Evolutionary conservation across 2,888 invertebrate species (phyloP).

Genomic region (Tenthredo mesomela): DNA sequence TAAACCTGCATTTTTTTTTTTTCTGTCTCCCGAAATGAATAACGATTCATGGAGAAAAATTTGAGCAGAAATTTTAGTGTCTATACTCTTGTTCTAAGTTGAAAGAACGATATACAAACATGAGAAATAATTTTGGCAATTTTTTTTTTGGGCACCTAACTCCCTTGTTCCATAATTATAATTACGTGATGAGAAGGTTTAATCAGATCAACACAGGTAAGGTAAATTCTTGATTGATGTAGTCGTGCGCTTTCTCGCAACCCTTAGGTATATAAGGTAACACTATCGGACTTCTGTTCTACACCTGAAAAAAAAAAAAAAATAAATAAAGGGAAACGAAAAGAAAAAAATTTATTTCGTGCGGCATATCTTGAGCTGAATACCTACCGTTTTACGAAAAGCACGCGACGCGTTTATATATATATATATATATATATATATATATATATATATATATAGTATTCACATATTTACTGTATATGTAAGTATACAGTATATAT

Average conservation of each 20-base stretch:
- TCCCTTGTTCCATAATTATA: no score
- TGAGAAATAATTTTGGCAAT: no score
- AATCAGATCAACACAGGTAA: background rate
- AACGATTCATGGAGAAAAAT: no score
- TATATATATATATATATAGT: background rate
- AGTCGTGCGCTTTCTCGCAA: background rate
- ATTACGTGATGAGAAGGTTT: background rate
- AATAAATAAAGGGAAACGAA: no score
- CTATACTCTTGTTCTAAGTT: no score
- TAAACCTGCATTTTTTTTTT: no score
- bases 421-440: background rate
- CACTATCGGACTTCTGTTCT: no score
- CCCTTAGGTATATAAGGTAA: background rate
- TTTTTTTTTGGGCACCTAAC: no score
- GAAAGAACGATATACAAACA: no score
- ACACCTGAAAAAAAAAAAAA: background rate
- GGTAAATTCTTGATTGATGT: background rate
- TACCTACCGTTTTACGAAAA: background rate
- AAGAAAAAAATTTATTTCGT: conserved; percentile 31
- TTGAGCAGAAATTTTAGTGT: no score
- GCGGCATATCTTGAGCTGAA: conserved; percentile 21
- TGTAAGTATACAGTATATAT: background rate
- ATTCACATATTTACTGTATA: background rate
- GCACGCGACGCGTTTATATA: background rate
- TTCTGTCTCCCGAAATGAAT: no score